Evolutionary conservation across 1,140 invertebrate genomes (phyloP).

Genomic region (Sinonovacula constricta): DNA sequence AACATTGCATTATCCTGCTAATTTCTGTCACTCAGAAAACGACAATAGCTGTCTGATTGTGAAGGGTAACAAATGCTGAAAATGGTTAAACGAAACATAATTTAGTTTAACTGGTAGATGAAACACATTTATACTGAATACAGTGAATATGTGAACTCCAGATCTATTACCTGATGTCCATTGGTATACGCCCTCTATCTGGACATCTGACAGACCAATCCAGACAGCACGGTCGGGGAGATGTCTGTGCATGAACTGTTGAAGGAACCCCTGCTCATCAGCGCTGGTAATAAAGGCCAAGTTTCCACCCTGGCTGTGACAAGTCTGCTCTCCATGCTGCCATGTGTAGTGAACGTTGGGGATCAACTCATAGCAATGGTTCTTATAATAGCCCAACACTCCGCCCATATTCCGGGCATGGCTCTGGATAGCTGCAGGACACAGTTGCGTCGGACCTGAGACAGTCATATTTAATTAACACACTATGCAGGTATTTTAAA

Average conservation of each 20-base stretch:
- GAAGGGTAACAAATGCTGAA: too few species aligned
- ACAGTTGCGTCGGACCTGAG: not conserved
- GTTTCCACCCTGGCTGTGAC: not conserved
- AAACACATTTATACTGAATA: too few species aligned
- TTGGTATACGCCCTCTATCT: constrained; percentile 21
- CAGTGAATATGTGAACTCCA: not conserved
- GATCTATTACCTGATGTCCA: constrained; percentile 23
- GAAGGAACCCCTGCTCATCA: constrained; percentile 7
- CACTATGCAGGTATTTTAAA: not conserved
- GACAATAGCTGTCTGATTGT: too few species aligned
- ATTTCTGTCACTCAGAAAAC: too few species aligned
- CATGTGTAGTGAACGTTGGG: not conserved
- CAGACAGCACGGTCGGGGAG: constrained; percentile 21
- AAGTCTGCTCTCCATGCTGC: constrained; percentile 1
- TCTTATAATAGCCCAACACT: constrained; percentile 8
- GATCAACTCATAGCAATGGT: constrained; percentile 32
- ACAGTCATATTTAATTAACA: too few species aligned
- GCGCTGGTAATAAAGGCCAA: constrained; percentile 6
- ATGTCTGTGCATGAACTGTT: constrained; percentile 8
- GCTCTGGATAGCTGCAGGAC: not conserved
- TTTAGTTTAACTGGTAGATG: too few species aligned
- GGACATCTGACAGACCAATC: constrained; percentile 24
- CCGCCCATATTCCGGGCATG: not conserved
- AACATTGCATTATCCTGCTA: too few species aligned
- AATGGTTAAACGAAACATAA: too few species aligned